Evolutionary conservation across 2,888 invertebrate genomes (phyloP).

Genomic region (Mallateleia sp.): DNA sequence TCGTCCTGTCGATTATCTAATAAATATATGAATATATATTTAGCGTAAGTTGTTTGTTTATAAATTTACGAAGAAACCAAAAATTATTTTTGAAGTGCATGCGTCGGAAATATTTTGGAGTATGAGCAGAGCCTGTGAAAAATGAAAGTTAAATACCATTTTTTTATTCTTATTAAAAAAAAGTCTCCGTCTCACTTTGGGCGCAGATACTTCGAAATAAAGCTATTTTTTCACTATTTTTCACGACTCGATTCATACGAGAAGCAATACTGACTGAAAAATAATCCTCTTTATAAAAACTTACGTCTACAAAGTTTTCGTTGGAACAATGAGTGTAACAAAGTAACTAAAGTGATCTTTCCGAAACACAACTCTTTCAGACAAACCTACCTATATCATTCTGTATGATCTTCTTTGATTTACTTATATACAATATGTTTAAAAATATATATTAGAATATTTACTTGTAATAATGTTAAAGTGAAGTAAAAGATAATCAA

Average conservation of each 20-base stretch:
- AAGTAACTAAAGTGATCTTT: background rate
- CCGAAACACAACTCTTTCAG: too few relatives aligned
- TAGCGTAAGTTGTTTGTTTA: conserved; percentile 6
- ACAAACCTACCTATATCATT: too few relatives aligned
- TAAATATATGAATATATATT: conserved; percentile 22
- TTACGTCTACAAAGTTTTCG: background rate
- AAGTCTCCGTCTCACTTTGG: background rate
- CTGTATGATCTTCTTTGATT: background rate
- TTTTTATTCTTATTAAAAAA: background rate
- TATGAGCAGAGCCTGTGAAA: background rate
- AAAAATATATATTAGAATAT: too few relatives aligned
- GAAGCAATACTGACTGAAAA: conserved; percentile 1
- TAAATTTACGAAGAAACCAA: background rate
- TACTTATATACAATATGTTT: too few relatives aligned
- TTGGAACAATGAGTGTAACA: background rate
- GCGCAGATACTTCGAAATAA: background rate
- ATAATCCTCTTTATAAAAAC: background rate
- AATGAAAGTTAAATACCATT: background rate
- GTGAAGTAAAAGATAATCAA: too few relatives aligned
- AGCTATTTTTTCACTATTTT: background rate
- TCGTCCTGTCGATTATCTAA: background rate
- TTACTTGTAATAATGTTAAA: too few relatives aligned
- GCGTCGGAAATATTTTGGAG: background rate
- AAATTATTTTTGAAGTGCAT: background rate
- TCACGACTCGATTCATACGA: background rate